Conservation (phyloP, 2,113 vertebrate species). For the Chionomys nivalis region DNA sequence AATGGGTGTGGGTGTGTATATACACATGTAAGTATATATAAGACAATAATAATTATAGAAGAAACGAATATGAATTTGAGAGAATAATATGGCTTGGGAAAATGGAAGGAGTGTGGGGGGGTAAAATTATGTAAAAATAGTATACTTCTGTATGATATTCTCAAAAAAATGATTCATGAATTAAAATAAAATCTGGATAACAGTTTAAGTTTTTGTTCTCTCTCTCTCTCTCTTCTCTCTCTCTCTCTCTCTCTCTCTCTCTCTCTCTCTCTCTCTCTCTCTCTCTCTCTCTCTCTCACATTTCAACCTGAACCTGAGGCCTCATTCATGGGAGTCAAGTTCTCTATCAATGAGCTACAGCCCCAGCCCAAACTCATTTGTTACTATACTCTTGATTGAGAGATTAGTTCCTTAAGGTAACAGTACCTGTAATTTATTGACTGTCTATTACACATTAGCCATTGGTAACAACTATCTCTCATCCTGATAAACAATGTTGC, state of each 20-base stretch:
- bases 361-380: not conserved
- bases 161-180: not conserved
- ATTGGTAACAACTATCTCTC: not conserved
- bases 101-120: not conserved
- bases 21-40: not conserved
- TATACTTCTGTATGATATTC: not conserved
- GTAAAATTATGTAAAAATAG: not conserved
- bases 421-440: conserved; percentile 21
- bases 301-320: not conserved
- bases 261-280: not conserved
- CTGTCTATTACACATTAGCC: not conserved
- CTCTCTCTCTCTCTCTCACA: no score
- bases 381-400: conserved; percentile 1
- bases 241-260: not conserved
- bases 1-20: not conserved
- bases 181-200: not conserved
- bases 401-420: not conserved
- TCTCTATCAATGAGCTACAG: not conserved
- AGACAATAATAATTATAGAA: not conserved
- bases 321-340: not conserved
- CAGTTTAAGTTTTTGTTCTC: not conserved
- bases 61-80: not conserved
- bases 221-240: no score
- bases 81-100: not conserved
- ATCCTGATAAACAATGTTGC: not conserved